Base-by-base conservation (phyloP, 1,140 invertebrate species). In the Leptoteleia sp. region DNA sequence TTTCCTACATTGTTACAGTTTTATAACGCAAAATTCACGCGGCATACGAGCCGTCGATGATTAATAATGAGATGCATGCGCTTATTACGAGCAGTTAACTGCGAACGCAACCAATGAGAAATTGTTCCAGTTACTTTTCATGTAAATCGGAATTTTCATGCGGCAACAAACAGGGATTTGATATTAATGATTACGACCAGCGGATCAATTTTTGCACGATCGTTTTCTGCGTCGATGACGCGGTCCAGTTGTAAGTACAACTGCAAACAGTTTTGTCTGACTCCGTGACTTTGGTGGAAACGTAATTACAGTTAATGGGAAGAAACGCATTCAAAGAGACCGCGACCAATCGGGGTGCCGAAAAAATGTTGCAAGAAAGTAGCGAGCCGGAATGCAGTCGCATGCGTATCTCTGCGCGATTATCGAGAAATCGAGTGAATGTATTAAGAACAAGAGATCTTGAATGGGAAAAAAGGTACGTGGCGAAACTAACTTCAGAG, bases 251-350 rank as follows among this genome's bases (percentile, higher is more conserved):
- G n/a, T n/a, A n/a, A n/a, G n/a, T n/a, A n/a, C n/a, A n/a, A n/a
- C n/a, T n/a, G 22, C 22, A 25, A 25, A 25, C 3, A 3, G 22
- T 25, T 25, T 25, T 6, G 22, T n/a, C 22, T 25, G 6, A 3
- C 22, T 25, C n/a, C 22, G 22, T 25, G 22, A 25, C 33, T 65
- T 50, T 7, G 8, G 42, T 48, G 25, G 84, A 76, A 84, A 84
- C 82, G 83, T 86, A 86, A 86, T 85, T 84, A 85, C 83, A 82
- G 62, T 80, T 80, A 48, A 61, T 45, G 57, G 42, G 37, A 71
- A 76, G 71, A 59, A 43, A 62, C 47, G 52, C 55, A 42, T 43
- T 85, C 79, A 86, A 85, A 88, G 83, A 82, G 22, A 80, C 80
- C 84, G 59, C 57, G 84, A 83, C 78, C 54, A 72, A 70, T 75